Conservation (phyloP, 2,888 invertebrate species). For the Dichetophora obliterata region DNA sequence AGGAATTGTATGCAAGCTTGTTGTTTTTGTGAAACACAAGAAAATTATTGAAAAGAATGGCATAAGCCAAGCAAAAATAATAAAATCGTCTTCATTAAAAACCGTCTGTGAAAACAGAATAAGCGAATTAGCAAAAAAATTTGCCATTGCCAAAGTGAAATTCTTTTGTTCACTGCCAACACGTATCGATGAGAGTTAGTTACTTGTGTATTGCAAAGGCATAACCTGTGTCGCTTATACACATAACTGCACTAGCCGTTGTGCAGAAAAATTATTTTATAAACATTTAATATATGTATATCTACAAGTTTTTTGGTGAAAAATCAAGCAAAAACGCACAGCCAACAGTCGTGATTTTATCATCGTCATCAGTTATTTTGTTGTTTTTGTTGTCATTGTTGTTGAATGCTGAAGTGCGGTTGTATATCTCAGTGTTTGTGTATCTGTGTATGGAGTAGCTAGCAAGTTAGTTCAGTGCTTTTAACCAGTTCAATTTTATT, state of each 20-base stretch:
- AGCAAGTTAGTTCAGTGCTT: constrained; percentile 29
- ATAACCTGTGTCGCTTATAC: neutral
- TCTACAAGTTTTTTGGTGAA: neutral
- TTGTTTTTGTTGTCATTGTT: constrained; percentile 26
- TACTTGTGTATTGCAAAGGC: neutral
- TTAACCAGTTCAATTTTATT: constrained; percentile 45
- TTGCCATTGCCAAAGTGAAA: constrained; percentile 10
- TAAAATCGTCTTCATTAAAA: neutral
- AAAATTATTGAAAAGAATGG: neutral
- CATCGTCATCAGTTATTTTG: constrained; percentile 41
- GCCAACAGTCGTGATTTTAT: constrained; percentile 28
- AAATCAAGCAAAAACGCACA: neutral
- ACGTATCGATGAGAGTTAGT: neutral
- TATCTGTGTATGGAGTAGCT: constrained; percentile 22
- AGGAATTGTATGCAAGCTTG: neutral
- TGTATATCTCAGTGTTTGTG: constrained; percentile 10
- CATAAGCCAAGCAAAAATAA: no score
- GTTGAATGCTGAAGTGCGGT: constrained; percentile 28
- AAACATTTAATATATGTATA: neutral
- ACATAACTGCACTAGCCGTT: no score
- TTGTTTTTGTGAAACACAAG: neutral
- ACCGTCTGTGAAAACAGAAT: constrained; percentile 13
- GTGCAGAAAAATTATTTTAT: neutral
- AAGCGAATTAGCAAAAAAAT: neutral
- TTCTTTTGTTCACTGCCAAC: constrained; percentile 18